These are phyloP conservation scores for Sussaba pulchella DNA, from an alignment of 2,888 invertebrate genomes.

Conservation along the genomic window DNA sequence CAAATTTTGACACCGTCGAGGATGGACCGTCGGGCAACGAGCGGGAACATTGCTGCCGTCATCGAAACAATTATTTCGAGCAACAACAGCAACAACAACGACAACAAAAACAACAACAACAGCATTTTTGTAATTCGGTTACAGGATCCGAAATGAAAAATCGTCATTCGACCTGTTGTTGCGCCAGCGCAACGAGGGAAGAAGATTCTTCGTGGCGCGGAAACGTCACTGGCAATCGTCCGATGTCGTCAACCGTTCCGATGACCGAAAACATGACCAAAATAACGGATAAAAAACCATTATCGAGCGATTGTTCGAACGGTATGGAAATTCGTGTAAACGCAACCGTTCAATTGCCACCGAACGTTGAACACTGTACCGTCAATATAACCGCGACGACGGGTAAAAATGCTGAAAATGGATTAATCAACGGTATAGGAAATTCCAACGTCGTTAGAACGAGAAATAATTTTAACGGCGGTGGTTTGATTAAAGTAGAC, in stretches of 20 bases:
- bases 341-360: constrained; percentile 80
- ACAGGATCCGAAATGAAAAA: constrained; percentile 29
- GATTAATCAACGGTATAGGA: neutral
- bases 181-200: constrained; percentile 27
- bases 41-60: constrained; percentile 24
- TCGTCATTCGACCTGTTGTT: constrained; percentile 58
- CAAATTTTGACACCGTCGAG: neutral
- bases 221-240: constrained; percentile 22
- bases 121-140: constrained; percentile 24
- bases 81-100: neutral
- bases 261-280: constrained; percentile 18
- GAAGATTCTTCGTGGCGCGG: neutral
- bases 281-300: neutral
- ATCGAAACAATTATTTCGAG: constrained; percentile 18
- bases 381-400: constrained; percentile 81
- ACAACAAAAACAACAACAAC: constrained; percentile 3
- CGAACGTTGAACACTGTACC: constrained; percentile 77
- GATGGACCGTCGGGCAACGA: neutral
- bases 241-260: constrained; percentile 14
- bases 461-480: constrained; percentile 78
- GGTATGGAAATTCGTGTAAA: constrained; percentile 79
- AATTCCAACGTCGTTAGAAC: constrained; percentile 33
- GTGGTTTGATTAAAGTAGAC: constrained; percentile 75
- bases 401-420: constrained; percentile 42
- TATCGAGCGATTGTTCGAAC: constrained; percentile 8